phyloP scores from a whole-genome alignment of 2,113 vertebrate species.

The Ascaphus truei region DNA sequence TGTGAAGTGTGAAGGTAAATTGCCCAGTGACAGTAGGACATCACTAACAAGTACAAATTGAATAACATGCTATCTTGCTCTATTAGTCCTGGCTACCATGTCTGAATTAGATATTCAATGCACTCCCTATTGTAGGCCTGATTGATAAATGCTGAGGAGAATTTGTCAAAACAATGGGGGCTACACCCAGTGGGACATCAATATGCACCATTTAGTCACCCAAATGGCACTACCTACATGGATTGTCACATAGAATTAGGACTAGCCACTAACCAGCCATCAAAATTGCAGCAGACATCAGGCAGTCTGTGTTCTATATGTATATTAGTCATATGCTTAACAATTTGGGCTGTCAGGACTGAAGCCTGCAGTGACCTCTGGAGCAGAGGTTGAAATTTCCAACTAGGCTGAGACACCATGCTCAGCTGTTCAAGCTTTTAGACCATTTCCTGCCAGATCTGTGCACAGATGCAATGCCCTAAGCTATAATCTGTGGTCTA shows the following conservation, averaged over 20 bases:
- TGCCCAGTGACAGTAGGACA: constrained; percentile 77
- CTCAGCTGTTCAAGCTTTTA: constrained; percentile 95
- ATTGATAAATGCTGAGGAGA: constrained; percentile 92
- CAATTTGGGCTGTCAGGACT: constrained; percentile 75
- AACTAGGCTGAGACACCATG: constrained; percentile 71
- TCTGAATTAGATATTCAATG: constrained; percentile 75
- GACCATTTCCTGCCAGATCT: constrained; percentile 84
- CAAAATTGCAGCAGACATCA: constrained; percentile 65
- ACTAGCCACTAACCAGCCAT: constrained; percentile 77
- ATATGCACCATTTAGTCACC: constrained; percentile 90
- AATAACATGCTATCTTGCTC: constrained; percentile 76
- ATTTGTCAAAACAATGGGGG: constrained; percentile 92
- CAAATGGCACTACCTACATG: constrained; percentile 67
- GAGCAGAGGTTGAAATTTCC: constrained; percentile 77
- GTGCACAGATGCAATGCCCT: constrained; percentile 96
- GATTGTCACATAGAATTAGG: constrained; percentile 78
- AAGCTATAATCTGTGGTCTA: constrained; percentile 93
- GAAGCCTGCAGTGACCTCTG: constrained; percentile 76
- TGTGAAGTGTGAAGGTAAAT: constrained; percentile 88
- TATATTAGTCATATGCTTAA: constrained; percentile 75
- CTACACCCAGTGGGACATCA: constrained; percentile 86
- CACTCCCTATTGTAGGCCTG: constrained; percentile 71
- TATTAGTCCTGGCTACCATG: constrained; percentile 68
- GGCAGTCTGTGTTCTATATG: constrained; percentile 70
- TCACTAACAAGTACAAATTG: constrained; percentile 83